These are phyloP conservation scores for Pimephales promelas DNA, from an alignment of 2,113 vertebrate genomes.

Conservation along the genomic window DNA sequence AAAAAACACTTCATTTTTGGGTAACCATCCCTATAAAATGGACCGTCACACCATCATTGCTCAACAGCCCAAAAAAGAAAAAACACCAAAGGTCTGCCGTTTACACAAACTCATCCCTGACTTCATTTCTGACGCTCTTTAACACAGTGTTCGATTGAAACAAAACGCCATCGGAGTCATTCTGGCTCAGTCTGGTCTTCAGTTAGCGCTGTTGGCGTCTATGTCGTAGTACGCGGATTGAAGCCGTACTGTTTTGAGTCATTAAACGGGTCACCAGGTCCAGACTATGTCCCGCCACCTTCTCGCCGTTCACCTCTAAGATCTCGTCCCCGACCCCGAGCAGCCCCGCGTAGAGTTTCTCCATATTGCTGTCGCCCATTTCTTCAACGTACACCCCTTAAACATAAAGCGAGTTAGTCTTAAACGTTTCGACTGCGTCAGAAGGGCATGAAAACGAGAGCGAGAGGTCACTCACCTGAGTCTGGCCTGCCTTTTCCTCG, in stretches of 20 bases:
- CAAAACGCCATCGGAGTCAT: neutral
- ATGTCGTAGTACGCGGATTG: slow-evolving; percentile 79
- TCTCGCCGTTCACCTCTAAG: slow-evolving; percentile 83
- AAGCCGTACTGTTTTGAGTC: slow-evolving; percentile 65
- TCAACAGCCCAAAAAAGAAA: neutral
- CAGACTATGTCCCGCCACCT: slow-evolving; percentile 80
- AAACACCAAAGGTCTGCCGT: neutral
- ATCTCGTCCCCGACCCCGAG: slow-evolving; percentile 86
- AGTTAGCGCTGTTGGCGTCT: slow-evolving; percentile 63
- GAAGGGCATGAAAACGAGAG: neutral
- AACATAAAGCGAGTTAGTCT: slow-evolving; percentile 2
- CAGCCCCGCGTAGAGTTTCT: slow-evolving; percentile 86
- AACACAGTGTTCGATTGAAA: neutral
- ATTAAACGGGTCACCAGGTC: slow-evolving; percentile 75
- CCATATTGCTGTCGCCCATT: slow-evolving; percentile 76
- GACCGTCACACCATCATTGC: neutral
- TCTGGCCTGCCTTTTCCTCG: slow-evolving; percentile 77
- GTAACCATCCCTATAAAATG: neutral
- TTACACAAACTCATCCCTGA: neutral
- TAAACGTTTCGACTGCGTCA: neutral
- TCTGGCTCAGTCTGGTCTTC: neutral
- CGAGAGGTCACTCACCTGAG: slow-evolving; percentile 72
- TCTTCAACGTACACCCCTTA: slow-evolving; percentile 87
- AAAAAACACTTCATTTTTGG: neutral
- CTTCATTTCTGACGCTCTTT: neutral